Base-by-base conservation (phyloP, 2,113 vertebrate genomes). In the Ceratotherium simum region DNA sequence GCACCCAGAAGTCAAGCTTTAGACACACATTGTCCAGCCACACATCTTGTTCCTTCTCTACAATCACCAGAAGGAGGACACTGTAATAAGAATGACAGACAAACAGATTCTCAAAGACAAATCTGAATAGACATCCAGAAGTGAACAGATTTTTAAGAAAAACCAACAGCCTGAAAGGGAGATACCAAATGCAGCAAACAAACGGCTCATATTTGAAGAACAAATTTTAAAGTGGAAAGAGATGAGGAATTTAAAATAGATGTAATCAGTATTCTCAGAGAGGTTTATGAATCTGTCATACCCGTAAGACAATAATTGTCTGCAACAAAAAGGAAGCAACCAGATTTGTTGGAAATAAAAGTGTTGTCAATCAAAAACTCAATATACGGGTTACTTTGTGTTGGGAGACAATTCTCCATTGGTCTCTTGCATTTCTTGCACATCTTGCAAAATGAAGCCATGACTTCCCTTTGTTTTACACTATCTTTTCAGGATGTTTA, bases 401-500 rank as follows among this genome's bases (percentile, higher is more conserved):
- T 36, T 88, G 20, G 39, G 54, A 93, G 81, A 75, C 10, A 70
- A 51, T 79, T 39, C 64, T 78, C 33, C 25, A 60, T 54, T 18
- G 6, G 6, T 70, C 58, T 83, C 3, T 64, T 58, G 21, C 27
- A 76, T 91, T 67, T 95, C 75, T 81, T 81, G n/a, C 3, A 27
- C 6, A 21, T 75, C 76, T 75, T 80, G 18, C 62, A 62, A 84
- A 88, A n/a, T 88, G 81, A 97, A 58, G 33, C 6, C 80, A 11
- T 95, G 39, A 73, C 54, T 83, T 18, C 6, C 60, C 65, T 93
- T 97, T 88, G 48, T 93, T 88, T 93, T 36, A 87, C 13, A 92
- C 29, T 73, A 18, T 62, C 48, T 92, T 96, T 90, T 93, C 48
- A 94, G 75, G 31, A n/a, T 94, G 13, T 62, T 97, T 93, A 91